A percentile compares a stretch with the other conserved stretches of the same genome.
Evolutionary conservation across 2,888 invertebrate genomes (phyloP).

Genomic region (Empis stercorea): DNA sequence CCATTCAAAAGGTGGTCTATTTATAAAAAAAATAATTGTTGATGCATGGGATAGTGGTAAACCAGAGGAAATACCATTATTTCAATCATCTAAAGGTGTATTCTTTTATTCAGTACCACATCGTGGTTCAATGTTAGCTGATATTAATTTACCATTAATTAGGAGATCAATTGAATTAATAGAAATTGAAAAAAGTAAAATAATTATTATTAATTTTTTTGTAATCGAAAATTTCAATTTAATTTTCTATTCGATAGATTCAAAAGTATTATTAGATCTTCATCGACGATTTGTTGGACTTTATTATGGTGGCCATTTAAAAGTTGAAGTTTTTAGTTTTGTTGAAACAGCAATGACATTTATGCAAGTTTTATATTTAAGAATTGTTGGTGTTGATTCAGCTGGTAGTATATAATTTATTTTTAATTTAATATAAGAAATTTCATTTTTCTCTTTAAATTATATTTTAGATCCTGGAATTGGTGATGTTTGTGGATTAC

Average conservation of each 20-base stretch:
- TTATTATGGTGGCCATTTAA: constrained; percentile 39
- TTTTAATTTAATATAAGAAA: too few species aligned
- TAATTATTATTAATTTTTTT: not conserved
- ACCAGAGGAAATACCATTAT: constrained; percentile 37
- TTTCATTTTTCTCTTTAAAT: too few species aligned
- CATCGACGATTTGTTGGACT: constrained; percentile 49
- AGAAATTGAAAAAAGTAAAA: constrained; percentile 63
- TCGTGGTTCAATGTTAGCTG: constrained; percentile 65
- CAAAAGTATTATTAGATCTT: constrained; percentile 50
- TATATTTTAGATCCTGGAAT: constrained; percentile 68
- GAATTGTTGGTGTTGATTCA: constrained; percentile 65
- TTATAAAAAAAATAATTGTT: constrained; percentile 70
- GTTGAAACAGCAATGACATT: constrained; percentile 65
- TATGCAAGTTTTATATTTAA: constrained; percentile 59
- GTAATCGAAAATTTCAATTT: not conserved
- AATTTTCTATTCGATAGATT: constrained; percentile 41
- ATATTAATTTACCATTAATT: constrained; percentile 57
- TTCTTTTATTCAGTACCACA: constrained; percentile 85
- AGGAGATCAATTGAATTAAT: constrained; percentile 63
- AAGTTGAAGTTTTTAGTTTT: constrained; percentile 52
- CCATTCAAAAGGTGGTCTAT: constrained; percentile 75
- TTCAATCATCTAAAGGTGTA: constrained; percentile 47
- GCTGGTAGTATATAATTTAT: constrained; percentile 55
- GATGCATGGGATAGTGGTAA: constrained; percentile 43
- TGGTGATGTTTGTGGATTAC: constrained; percentile 59